Base-by-base conservation (phyloP, 2,888 invertebrate species). In the Clusia tigrina region DNA sequence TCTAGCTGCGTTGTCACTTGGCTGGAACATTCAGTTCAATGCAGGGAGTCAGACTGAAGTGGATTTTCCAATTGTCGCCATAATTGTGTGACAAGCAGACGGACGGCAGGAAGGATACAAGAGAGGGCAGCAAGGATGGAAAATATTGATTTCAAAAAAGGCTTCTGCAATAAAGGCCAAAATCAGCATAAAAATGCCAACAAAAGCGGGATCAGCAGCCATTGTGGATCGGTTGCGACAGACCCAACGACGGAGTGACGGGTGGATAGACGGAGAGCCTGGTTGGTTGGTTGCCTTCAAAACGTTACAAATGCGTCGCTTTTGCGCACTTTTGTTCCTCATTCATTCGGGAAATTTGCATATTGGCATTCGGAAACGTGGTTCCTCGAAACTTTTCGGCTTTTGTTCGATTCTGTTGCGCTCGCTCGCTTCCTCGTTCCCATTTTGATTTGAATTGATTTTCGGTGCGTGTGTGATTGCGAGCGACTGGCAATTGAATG, bases 31-130 rank as follows among this genome's bases (percentile, higher is more conserved):
- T 42, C 3, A 20, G 18, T 3, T 20, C 48, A 2, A 20, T 5
- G 48, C 18, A 48, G 63, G 67, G 74, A n/a, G n/a, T n/a, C n/a
- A n/a, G n/a, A 68, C 65, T 69, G 69, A 71, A 73, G 72, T 71
- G 69, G 74, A 75, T 69, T 77, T 74, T 68, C 68, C 74, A 77
- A 76, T 77, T 76, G 73, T 77, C 71, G 69, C 70, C 71, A 72
- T 71, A 77, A 75, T 74, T 74, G 56, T 46, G 53, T 57, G 53
- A 62, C 54, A 42, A 48, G 10, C 42, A 32, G 32, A 3, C 3
- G 42, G n/a, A 42, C n/a, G n/a, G n/a, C 48, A 48, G 5, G 48
- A 6, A 48, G 20, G 22, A 48, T 18, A 3, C n/a, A 6, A n/a
- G 42, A 15, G 42, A n/a, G n/a, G n/a, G 32, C 10, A 42, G n/a